A percentile compares a stretch with the other conserved stretches of the same genome.
phyloP scores from a whole-genome alignment of 1,140 invertebrate species.

The Mycetomoellerius zeteki region DNA sequence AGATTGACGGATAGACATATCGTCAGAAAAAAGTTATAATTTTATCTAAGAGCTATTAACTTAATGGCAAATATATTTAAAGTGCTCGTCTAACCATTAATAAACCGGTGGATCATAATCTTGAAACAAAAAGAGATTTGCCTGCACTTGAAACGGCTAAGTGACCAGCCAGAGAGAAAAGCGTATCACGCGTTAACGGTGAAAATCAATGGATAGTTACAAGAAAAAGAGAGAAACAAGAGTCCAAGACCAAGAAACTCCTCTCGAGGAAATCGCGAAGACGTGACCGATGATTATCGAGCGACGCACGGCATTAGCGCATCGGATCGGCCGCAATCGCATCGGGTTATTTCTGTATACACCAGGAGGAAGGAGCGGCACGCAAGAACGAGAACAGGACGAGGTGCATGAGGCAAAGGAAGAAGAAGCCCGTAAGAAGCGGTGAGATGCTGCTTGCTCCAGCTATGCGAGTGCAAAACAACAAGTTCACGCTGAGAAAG shows the following conservation, averaged over 20 bases:
- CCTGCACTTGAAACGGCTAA: conserved; percentile 8
- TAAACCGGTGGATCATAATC: neutral
- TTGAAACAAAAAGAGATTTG: conserved; percentile 26
- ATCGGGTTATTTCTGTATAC: conserved; percentile 65
- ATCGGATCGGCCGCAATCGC: conserved; percentile 59
- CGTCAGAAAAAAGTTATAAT: conserved; percentile 9
- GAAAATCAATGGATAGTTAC: conserved; percentile 61
- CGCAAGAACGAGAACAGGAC: conserved; percentile 47
- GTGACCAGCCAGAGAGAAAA: conserved; percentile 11
- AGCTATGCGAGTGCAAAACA: conserved; percentile 62
- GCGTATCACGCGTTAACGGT: conserved; percentile 61
- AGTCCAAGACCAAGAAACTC: neutral
- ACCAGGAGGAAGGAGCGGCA: conserved; percentile 25
- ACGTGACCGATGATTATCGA: conserved; percentile 70
- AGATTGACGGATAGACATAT: conserved; percentile 20
- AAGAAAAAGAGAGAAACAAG: neutral
- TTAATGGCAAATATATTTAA: conserved; percentile 6
- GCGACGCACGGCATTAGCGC: conserved; percentile 46
- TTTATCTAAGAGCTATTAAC: conserved; percentile 25
- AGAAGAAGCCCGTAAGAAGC: conserved; percentile 67
- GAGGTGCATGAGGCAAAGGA: neutral
- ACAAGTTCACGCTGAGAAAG: conserved; percentile 27
- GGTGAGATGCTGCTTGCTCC: conserved; percentile 41
- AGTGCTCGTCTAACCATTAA: conserved; percentile 11
- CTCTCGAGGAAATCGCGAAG: conserved; percentile 58